Evolutionary conservation across 2,113 vertebrate genomes (phyloP), one percentile per base, ranked within the genome.

Genomic region (Phalacrocorax aristotelis): DNA sequence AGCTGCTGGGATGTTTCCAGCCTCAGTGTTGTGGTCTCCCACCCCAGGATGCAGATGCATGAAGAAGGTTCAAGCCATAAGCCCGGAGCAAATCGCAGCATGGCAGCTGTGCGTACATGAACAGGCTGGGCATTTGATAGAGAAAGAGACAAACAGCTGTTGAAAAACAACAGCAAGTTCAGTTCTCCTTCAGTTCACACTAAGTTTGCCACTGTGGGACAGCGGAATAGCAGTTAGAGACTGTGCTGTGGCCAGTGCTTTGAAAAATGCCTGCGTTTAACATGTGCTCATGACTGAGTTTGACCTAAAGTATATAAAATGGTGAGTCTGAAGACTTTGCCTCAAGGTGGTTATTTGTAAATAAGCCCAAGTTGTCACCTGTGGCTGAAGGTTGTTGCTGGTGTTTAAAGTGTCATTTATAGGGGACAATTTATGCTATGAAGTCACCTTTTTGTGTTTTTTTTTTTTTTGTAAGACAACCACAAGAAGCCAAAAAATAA

Each of bases 61-160:
- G n/a, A 51, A 49, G 61, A 75, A 54, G 26, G 46, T 62, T 78
- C 77, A 61, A 48, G 20, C 51, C 65, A 36, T 26, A 78, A 91
- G 76, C 58, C 32, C 3, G 0, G 48, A 85, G 52, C 16, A 76
- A 82, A 71, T 17, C 0, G 0, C 65, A 55, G 75, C 1, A 0
- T 4, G 12, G 57, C 85, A 83, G 51, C 48, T 64, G 57, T 6
- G 30, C 1, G 3, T 14, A 34, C 76, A 58, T 0, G 10, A 79
- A 48, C 48, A 86, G 61, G 13, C 42, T 38, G 87, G 61, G 44
- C 36, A 19, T 61, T 64, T 69, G 42, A 83, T 1, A 52, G 60
- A 70, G 29, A 66, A 61, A 89, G 44, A 78, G 49, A 48, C 6
- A 69, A 83, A 66, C 34, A 89, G 40, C 36, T 87, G 40, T 8